Evolutionary conservation across 2,113 vertebrate species (phyloP).

Genomic region (Ammospiza nelsoni): DNA sequence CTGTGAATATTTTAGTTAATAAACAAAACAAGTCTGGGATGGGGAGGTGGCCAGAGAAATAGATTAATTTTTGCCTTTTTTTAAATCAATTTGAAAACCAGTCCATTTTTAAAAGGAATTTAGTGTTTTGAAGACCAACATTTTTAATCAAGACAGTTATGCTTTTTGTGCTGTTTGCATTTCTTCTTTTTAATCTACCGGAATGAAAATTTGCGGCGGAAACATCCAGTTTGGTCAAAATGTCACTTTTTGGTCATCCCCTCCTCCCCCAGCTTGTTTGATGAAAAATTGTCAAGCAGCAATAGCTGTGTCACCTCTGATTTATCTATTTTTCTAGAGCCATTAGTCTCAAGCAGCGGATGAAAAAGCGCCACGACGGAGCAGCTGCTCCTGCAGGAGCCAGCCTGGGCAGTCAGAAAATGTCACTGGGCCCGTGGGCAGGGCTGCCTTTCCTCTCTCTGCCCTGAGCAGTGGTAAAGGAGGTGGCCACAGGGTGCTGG

Average conservation of each 20-base stretch:
- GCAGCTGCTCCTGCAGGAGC: neutral
- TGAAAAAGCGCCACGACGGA: neutral
- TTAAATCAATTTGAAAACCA: constrained; percentile 26
- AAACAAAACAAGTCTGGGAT: constrained; percentile 14
- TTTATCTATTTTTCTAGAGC: constrained; percentile 61
- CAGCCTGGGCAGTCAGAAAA: neutral
- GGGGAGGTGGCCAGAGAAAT: neutral
- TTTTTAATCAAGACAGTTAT: constrained; percentile 50
- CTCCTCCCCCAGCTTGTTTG: neutral
- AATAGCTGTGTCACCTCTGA: constrained; percentile 52
- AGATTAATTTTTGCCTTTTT: constrained; percentile 43
- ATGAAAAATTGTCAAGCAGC: constrained; percentile 58
- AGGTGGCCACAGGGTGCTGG: neutral
- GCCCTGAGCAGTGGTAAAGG: rapidly evolving
- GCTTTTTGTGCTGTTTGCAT: neutral
- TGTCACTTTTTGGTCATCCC: constrained; percentile 51
- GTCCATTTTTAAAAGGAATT: constrained; percentile 25
- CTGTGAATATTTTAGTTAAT: constrained; percentile 18
- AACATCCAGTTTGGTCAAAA: constrained; percentile 51
- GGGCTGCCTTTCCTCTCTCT: neutral
- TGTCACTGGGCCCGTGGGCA: neutral
- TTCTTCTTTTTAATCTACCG: constrained; percentile 46
- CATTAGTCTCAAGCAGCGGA: constrained; percentile 28
- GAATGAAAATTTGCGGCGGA: neutral
- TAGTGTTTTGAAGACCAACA: constrained; percentile 24